Evolutionary conservation across 2,797 vertebrate species (phyloP), one percentile per base, ranked within the genome.

Genomic region (Betta splendens): DNA sequence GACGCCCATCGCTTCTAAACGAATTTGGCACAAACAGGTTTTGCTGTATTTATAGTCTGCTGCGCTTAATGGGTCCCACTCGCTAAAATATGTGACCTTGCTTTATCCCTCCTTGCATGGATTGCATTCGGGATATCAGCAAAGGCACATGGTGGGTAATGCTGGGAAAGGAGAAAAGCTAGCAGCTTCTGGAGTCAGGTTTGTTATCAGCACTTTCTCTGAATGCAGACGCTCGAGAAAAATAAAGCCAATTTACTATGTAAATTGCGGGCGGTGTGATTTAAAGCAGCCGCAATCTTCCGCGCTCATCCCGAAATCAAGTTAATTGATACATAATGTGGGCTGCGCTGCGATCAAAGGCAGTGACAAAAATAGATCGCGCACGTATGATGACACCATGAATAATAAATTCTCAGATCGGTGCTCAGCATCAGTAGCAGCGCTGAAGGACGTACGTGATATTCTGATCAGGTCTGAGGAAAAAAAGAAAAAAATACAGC

Each of bases 81-180:
- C 42, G 64, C n/a, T 42, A 38, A 36, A 64, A 55, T 66, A 68
- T 29, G 39, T 72, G 78, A 85, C 83, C 78, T 85, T 81, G 72
- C 33, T 42, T 48, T 51, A 48, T 73, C 69, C 73, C 53, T n/a
- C 60, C 23, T 5, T 53, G 54, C 56, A 68, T 63, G 62, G 43
- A 36, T 60, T 66, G 53, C 44, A 47, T 72, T 43, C 35, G 20
- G 55, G 40, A 78, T 66, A 77, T 77, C 67, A 63, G 65, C 63
- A 28, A 47, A 46, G 56, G 50, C 47, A 72, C 59, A 67, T 43
- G 49, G 48, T 20, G 21, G 37, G 53, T 1, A 21, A 25, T 25
- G 22, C 6, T 17, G n/a, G 15, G 38, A 73, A 63, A 59, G 71
- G 8, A 33, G 22, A 70, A 45, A 65, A 50, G 37, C 56, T 16